phyloP scores from a whole-genome alignment of 1,140 invertebrate species.

The Tetramorium alpestre region DNA sequence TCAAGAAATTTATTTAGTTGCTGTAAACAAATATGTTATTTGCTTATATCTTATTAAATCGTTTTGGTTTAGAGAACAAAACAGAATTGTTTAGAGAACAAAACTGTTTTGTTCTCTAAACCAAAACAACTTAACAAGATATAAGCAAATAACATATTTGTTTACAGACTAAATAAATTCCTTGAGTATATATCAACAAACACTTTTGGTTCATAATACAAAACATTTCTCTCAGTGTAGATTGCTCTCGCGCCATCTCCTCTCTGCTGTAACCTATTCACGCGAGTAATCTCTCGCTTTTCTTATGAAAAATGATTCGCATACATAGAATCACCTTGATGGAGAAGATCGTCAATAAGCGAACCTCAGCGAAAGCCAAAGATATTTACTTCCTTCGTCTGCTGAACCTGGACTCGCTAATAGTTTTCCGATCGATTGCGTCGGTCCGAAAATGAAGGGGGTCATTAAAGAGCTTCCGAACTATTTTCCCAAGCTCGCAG shows the following conservation, averaged over 20 bases:
- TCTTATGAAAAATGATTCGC: constrained; percentile 44
- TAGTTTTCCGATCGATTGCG: constrained; percentile 65
- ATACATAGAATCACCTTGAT: background rate
- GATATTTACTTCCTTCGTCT: constrained; percentile 55
- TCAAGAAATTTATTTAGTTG: too few species aligned
- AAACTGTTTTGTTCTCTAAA: too few species aligned
- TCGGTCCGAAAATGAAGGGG: constrained; percentile 69
- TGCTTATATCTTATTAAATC: too few species aligned
- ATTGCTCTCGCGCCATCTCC: background rate
- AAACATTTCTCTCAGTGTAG: too few species aligned
- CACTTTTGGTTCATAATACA: too few species aligned
- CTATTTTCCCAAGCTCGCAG: constrained; percentile 67
- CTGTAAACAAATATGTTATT: too few species aligned
- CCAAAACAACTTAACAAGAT: too few species aligned
- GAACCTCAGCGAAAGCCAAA: constrained; percentile 47
- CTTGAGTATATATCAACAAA: too few species aligned
- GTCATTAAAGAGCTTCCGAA: constrained; percentile 70
- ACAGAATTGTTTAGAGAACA: too few species aligned
- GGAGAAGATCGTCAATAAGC: constrained; percentile 40
- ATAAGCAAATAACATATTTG: too few species aligned
- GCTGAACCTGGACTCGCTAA: constrained; percentile 49
- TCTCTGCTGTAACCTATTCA: background rate
- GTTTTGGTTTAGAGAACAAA: too few species aligned
- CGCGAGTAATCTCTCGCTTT: constrained; percentile 3
- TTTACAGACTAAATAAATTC: too few species aligned